These are phyloP conservation scores for Metridium senile DNA, from an alignment of 92 coral and sea anemone species.

Conservation along the genomic window DNA sequence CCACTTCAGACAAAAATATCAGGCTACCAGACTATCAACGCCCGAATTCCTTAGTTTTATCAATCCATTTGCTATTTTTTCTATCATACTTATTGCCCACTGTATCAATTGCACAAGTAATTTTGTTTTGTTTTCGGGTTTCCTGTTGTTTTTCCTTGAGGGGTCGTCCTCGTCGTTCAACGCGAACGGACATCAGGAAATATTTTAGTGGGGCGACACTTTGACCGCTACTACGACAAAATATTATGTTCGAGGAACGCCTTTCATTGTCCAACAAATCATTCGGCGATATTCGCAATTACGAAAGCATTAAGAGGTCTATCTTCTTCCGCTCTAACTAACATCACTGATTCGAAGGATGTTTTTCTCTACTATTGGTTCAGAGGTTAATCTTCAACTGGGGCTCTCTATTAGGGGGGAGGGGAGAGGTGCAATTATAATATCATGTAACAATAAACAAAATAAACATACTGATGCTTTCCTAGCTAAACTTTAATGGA, in stretches of 20 bases:
- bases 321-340: not conserved
- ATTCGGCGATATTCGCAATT: not conserved
- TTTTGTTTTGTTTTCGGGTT: not conserved
- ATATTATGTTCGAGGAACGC: conserved; percentile 5
- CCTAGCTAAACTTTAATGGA: not conserved
- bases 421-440: not conserved
- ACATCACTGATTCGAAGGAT: not conserved
- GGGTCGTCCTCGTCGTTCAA: not conserved
- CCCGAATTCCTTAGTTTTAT: not conserved
- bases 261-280: not conserved
- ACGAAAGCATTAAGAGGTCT: conserved; percentile 2
- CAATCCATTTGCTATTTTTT: not conserved
- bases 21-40: not conserved
- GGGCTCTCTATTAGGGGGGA: not conserved
- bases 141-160: conserved; percentile 14
- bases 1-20: conserved; percentile 5
- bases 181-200: not conserved
- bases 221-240: not conserved
- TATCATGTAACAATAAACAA: not conserved
- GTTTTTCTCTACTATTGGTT: not conserved
- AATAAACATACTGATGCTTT: not conserved
- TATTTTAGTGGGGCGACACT: not conserved
- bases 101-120: conserved; percentile 4
- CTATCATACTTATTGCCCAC: not conserved
- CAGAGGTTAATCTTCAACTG: not conserved